Conservation (phyloP, 2,888 invertebrate genomes). For the Yponomeuta sedellus region DNA sequence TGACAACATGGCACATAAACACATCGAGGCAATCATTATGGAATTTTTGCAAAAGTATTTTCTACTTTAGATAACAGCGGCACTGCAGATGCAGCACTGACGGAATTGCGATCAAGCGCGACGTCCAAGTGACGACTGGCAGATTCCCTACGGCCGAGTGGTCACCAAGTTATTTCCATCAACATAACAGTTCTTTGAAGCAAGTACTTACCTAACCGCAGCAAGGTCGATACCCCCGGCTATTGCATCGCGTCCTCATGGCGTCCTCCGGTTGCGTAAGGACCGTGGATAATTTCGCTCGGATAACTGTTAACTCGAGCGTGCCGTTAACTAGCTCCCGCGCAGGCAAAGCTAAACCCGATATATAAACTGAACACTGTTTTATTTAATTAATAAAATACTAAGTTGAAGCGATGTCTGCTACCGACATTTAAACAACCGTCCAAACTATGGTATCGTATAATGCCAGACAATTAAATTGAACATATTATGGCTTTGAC, state of each 20-base stretch:
- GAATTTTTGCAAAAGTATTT: neutral
- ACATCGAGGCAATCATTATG: conserved; percentile 27
- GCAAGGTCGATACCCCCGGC: conserved; percentile 72
- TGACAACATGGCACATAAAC: conserved; percentile 30
- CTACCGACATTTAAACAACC: no score
- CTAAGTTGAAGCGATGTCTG: no score
- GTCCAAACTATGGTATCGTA: no score
- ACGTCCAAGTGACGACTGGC: conserved; percentile 10
- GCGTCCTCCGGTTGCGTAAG: conserved; percentile 60
- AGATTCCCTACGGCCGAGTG: conserved; percentile 34
- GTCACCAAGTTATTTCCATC: conserved; percentile 64
- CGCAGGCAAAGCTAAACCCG: neutral
- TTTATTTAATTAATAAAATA: no score
- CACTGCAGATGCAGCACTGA: neutral
- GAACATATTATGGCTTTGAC: no score
- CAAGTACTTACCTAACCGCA: conserved; percentile 54
- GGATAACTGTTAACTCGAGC: conserved; percentile 18
- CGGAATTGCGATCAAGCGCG: conserved; percentile 13
- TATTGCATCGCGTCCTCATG: conserved; percentile 34
- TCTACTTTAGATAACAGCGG: no score
- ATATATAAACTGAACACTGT: no score
- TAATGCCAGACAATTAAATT: no score
- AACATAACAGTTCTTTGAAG: conserved; percentile 72
- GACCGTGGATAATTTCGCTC: conserved; percentile 40
- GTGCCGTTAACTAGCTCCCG: neutral